Base-by-base conservation (phyloP, 2,888 invertebrate genomes). In the Nasonovia ribisnigri region DNA sequence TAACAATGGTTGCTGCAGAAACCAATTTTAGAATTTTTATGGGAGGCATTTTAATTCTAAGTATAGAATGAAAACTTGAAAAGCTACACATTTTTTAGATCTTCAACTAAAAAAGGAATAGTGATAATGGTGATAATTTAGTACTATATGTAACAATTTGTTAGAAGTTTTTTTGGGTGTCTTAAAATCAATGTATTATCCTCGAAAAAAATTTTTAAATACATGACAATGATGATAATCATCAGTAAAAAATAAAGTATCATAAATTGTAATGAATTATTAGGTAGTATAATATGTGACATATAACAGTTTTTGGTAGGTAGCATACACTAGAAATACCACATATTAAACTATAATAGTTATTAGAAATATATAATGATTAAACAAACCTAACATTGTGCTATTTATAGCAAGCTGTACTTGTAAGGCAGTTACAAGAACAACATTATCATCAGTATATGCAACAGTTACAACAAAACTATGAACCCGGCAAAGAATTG, bases 381-480 rank as follows among this genome's bases (percentile, higher is more conserved):
- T 20, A 8, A 67, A 42, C 10, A 67, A 57, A 88, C 77, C 0
- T 51, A 60, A 60, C 16, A 48, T 91, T 48, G 88, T 92, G 26
- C 46, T 51, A 77, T 94, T 94, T 84, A 20, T 97, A 99, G 96
- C 99, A 99, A 96, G 99, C 98, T 0, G 97, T 98, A 86, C 96
- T 99, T 51, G 98, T 99, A 94, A 97, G 98, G 94, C 99, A 99
- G 95, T 96, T 99, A 88, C 99, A 99, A 96, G 99, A 99, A 95
- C 99, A 99, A 95, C 99, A 99, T 96, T 99, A 99, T 96, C 98
- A 99, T 95, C 99, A 99, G 95, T 99, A 99, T 96, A 99, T 99
- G 97, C 98, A 99, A 95, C 99, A 99, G 96, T 96, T 99, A 84
- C 97, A 97, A 96, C 97, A 96, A 95, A 97, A 96, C 95, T 96